Conservation (phyloP, 2,888 invertebrate species). For the Blera fallax region DNA sequence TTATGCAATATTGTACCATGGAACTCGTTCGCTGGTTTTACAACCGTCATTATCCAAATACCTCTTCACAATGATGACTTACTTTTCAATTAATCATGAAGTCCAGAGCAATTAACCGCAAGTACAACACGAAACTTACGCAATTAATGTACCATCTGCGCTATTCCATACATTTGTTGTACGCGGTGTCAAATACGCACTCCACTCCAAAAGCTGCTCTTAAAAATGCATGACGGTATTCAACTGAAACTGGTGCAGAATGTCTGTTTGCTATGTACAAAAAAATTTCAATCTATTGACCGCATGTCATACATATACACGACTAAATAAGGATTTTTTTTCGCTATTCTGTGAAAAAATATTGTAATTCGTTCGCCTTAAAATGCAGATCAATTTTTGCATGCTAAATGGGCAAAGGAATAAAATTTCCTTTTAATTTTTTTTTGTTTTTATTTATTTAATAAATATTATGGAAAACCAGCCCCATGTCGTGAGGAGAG, state of each 20-base stretch:
- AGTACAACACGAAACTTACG: slow-evolving; percentile 10
- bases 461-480: not conserved
- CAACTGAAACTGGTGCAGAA: slow-evolving; percentile 8
- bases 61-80: slow-evolving; percentile 17
- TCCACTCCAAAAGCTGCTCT: slow-evolving; percentile 1
- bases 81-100: not conserved
- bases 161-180: not conserved
- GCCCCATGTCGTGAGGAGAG: not conserved
- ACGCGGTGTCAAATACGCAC: slow-evolving; percentile 34
- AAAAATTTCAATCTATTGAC: not conserved
- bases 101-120: slow-evolving; percentile 22
- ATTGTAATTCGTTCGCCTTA: not conserved
- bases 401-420: not conserved
- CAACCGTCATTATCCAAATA: slow-evolving; percentile 9
- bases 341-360: no score
- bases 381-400: not conserved
- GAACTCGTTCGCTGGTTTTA: not conserved
- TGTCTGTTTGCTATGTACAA: not conserved
- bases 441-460: no score
- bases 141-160: not conserved
- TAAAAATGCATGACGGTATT: slow-evolving; percentile 1
- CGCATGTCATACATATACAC: not conserved
- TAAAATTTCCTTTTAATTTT: not conserved
- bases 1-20: not conserved
- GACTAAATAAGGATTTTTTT: not conserved